A percentile compares a stretch with the other conserved stretches of the same genome.
These are phyloP conservation scores for Tachina fera DNA, from an alignment of 2,888 invertebrate species.

Conservation along the genomic window DNA sequence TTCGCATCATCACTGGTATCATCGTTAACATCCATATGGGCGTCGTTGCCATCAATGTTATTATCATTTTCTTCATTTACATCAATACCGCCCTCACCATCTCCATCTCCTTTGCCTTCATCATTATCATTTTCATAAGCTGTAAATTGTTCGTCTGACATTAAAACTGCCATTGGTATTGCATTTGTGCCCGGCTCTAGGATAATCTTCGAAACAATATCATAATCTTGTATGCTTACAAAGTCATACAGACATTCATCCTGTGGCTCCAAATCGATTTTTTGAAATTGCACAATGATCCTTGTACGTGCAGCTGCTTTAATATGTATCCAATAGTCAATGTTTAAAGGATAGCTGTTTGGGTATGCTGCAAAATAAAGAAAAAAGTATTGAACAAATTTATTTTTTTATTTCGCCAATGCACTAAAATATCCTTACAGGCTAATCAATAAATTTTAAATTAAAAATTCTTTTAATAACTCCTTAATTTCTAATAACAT, in stretches of 20 bases:
- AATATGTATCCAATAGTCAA: slow-evolving; percentile 88
- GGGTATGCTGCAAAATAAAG: slow-evolving; percentile 84
- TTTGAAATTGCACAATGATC: slow-evolving; percentile 87
- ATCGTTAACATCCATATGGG: not conserved
- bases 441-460: too few relatives aligned
- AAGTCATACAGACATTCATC: slow-evolving; percentile 91
- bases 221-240: slow-evolving; percentile 85
- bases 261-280: slow-evolving; percentile 89
- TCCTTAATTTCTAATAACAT: too few relatives aligned
- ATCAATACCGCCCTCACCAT: slow-evolving; percentile 4
- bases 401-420: too few relatives aligned
- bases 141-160: slow-evolving; percentile 71
- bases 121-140: slow-evolving; percentile 65
- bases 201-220: slow-evolving; percentile 77
- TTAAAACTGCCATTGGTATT: slow-evolving; percentile 78
- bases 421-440: too few relatives aligned
- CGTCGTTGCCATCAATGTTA: slow-evolving; percentile 5
- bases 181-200: slow-evolving; percentile 78
- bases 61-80: not conserved
- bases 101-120: slow-evolving; percentile 15
- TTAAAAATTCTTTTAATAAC: too few relatives aligned
- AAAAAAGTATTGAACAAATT: slow-evolving; percentile 1
- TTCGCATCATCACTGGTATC: slow-evolving; percentile 6
- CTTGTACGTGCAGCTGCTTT: slow-evolving; percentile 87
- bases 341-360: slow-evolving; percentile 87